These are phyloP conservation scores for Rhagonycha fulva DNA, from an alignment of 2,888 invertebrate species.

Conservation along the genomic window DNA sequence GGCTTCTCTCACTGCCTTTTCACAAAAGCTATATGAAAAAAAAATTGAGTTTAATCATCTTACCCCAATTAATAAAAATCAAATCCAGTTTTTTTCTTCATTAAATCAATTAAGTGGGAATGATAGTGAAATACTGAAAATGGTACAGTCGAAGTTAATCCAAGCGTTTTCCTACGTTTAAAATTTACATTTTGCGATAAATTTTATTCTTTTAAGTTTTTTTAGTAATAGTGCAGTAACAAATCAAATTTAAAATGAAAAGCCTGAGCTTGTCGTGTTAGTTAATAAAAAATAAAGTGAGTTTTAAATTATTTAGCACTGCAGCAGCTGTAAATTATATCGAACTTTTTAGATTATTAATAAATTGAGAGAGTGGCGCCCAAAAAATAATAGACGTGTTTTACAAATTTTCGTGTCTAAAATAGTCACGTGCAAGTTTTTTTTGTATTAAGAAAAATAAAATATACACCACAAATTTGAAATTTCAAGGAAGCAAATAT, in stretches of 20 bases:
- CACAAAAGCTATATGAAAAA: no score
- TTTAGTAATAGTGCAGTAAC: not conserved
- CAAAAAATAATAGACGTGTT: not conserved
- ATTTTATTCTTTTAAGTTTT: not conserved
- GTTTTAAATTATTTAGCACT: not conserved
- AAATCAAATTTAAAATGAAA: not conserved
- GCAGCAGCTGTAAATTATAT: not conserved
- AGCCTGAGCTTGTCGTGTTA: not conserved
- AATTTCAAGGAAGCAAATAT: no score
- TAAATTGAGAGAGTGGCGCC: not conserved
- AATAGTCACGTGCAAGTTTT: not conserved
- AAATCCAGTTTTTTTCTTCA: not conserved
- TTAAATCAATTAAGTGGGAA: not conserved
- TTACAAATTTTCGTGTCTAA: not conserved
- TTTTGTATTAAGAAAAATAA: not conserved
- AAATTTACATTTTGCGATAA: not conserved
- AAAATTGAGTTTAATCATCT: not conserved
- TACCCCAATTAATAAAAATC: not conserved
- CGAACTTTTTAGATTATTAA: not conserved
- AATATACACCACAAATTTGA: not conserved
- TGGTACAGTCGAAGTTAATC: not conserved
- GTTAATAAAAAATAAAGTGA: not conserved
- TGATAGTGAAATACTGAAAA: not conserved
- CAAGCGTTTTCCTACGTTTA: not conserved
- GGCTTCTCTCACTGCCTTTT: no score